Percentiles rank a stretch among this genome's conserved stretches.
phyloP scores from a whole-genome alignment of 2,797 vertebrate genomes.

The Monodelphis domestica region DNA sequence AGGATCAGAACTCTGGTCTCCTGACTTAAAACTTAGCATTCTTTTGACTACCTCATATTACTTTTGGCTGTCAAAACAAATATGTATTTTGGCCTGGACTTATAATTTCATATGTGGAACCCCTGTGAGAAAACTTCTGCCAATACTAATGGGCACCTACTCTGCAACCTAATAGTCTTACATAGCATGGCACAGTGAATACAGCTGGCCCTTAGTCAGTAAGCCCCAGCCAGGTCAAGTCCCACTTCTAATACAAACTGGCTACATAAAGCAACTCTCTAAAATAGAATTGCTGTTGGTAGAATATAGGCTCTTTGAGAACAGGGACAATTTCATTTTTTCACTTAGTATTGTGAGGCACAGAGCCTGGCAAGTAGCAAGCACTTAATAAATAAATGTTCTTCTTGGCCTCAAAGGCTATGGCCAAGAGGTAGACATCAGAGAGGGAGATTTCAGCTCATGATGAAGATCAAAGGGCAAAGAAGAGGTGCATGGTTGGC shows the following conservation, averaged over 20 bases:
- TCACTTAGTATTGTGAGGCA: too few species aligned
- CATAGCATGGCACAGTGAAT: background rate
- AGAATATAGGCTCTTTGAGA: background rate
- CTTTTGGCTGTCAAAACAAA: background rate
- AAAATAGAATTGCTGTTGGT: background rate
- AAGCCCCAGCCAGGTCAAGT: background rate
- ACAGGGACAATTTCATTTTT: background rate
- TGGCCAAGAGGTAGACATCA: background rate
- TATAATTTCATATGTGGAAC: background rate
- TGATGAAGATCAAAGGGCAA: background rate
- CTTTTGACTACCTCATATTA: background rate
- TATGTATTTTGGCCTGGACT: background rate
- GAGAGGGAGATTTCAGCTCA: background rate
- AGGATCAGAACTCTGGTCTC: background rate
- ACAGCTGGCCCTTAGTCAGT: background rate
- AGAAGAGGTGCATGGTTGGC: background rate
- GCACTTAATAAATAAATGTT: background rate
- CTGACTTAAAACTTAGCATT: background rate
- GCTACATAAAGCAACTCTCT: background rate
- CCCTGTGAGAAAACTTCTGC: background rate
- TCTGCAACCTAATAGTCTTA: background rate
- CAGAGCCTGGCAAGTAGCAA: background rate
- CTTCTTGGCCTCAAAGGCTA: background rate
- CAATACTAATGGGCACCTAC: background rate
- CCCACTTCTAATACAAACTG: background rate